A percentile compares a stretch with the other conserved stretches of the same genome.
Evolutionary conservation across 2,888 invertebrate genomes (phyloP).

Genomic region (Oscheius myriophilus): DNA sequence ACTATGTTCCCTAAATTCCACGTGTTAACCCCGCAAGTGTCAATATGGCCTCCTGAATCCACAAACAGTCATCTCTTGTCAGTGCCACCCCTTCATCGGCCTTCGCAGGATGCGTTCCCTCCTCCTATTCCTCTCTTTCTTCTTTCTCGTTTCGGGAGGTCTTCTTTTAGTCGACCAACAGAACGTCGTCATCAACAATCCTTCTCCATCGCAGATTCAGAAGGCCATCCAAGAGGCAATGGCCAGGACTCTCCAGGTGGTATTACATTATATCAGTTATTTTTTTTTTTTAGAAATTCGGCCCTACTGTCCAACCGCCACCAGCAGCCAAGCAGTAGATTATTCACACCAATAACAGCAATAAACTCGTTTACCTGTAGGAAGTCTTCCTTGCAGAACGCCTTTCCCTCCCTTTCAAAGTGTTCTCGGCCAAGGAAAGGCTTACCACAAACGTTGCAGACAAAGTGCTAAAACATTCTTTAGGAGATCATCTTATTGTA

Average conservation of each 20-base stretch:
- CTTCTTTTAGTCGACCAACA: not conserved
- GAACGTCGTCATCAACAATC: not conserved
- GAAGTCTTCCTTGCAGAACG: conserved; percentile 86
- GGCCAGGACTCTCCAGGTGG: not conserved
- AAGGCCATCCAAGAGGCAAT: not conserved
- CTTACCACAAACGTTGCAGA: conserved; percentile 94
- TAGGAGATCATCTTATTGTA: not conserved
- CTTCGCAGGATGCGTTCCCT: conserved; percentile 9
- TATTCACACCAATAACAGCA: too few species aligned
- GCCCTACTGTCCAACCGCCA: conserved; percentile 16
- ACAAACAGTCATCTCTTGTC: too few species aligned
- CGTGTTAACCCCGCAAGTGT: too few species aligned
- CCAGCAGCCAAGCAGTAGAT: not conserved
- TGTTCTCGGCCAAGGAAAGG: conserved; percentile 91
- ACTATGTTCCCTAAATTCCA: too few species aligned
- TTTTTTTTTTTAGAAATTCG: conserved; percentile 17
- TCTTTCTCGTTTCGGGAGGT: not conserved
- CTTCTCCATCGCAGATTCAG: not conserved
- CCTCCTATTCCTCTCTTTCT: conserved; percentile 4
- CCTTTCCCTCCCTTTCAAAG: conserved; percentile 78
- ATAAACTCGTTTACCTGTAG: conserved; percentile 73
- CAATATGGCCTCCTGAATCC: too few species aligned
- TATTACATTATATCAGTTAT: not conserved
- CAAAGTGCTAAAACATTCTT: conserved; percentile 82
- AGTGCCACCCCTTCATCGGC: too few species aligned